Base-by-base conservation (phyloP, 1,140 invertebrate species). In the Apolygus lucorum region DNA sequence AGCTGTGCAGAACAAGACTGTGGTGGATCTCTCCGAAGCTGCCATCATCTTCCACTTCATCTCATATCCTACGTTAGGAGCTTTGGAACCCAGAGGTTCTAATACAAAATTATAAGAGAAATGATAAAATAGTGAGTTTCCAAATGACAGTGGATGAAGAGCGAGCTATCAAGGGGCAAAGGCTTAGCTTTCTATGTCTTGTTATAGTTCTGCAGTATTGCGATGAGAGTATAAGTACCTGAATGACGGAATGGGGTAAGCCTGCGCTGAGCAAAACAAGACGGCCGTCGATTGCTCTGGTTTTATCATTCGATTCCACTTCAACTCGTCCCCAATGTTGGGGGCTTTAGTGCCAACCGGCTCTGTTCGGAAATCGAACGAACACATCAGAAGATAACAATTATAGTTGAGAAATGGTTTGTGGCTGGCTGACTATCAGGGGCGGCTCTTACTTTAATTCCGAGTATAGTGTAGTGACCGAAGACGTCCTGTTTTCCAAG, bases 291-390 rank as follows among this genome's bases (percentile, higher is more conserved):
- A 27, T 22, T 13, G 1, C n/a, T 63, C 52, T 28, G 62, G 11
- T 52, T 71, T 68, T 1, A 26, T 26, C 67, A 71, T 66, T 54
- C n/a, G 52, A 21, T 66, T 11, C 52, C 67, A 63, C 27, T 67
- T 71, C 13, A 68, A 21, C 28, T 71, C 70, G 21, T 71, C 66
- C 21, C 70, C 59, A n/a, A 71, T 28, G 21, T 68, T 68, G 2
- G 88, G 88, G 70, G 86, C 85, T 77, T 87, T 88, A 28, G 84
- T 85, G 75, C 84, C 86, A 68, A 88, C 83, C 63, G 87, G 87
- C 81, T 88, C 90, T 91, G 79, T 28, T 87, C 4, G 4, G 34
- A 17, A 42, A 42, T 42, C 4, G 34, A 17, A 42, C 17, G 34
- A 42, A 17, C 34, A 42, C 34, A 17, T 42, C 17, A 42, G 34